Conservation (phyloP, 2,888 invertebrate species). For the Drosophila colorata region DNA sequence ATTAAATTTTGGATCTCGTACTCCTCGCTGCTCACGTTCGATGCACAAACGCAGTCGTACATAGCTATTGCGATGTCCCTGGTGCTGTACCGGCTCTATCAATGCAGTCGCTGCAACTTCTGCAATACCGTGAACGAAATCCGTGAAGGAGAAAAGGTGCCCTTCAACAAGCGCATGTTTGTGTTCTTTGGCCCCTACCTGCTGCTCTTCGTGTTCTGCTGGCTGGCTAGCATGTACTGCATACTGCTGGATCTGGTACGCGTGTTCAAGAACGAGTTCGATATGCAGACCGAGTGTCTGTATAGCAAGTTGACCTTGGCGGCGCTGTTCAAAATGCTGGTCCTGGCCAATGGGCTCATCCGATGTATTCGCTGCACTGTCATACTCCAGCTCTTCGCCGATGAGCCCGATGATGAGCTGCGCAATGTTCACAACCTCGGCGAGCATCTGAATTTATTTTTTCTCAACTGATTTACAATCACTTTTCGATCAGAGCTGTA, state of each 20-base stretch:
- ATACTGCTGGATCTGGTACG: background rate
- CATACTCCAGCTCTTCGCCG: slow-evolving; percentile 5
- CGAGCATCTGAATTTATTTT: slow-evolving; percentile 34
- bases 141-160: background rate
- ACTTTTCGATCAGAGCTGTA: background rate
- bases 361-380: slow-evolving; percentile 3
- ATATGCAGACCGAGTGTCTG: background rate
- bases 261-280: background rate
- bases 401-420: background rate
- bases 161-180: background rate
- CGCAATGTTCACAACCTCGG: slow-evolving; percentile 30
- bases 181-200: slow-evolving; percentile 9
- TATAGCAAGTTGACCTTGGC: slow-evolving; percentile 1
- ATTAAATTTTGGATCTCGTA: background rate
- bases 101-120: slow-evolving; percentile 24
- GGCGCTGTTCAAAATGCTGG: slow-evolving; percentile 35
- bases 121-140: background rate
- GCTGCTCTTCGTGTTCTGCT: background rate
- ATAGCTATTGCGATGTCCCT: rapidly evolving
- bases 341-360: slow-evolving; percentile 6
- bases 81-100: slow-evolving; percentile 11
- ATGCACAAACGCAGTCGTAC: background rate
- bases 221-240: slow-evolving; percentile 12
- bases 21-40: background rate
- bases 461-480: slow-evolving; percentile 16